Evolutionary conservation across 2,888 invertebrate genomes (phyloP).

Genomic region (Thera obeliscata): DNA sequence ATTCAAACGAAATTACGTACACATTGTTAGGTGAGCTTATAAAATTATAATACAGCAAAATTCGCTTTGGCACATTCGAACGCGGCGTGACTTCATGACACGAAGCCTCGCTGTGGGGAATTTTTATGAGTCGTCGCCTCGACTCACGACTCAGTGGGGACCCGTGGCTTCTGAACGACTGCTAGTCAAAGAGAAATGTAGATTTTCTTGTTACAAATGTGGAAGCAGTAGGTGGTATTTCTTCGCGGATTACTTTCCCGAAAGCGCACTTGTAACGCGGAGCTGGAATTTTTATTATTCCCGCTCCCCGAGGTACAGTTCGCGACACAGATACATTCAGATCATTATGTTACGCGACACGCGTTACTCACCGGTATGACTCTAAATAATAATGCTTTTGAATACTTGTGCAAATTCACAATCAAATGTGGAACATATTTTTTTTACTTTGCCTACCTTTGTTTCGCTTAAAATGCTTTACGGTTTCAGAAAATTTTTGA

Average conservation of each 20-base stretch:
- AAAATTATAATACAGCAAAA: constrained; percentile 66
- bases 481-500: background rate
- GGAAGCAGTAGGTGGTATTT: constrained; percentile 77
- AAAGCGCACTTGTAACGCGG: constrained; percentile 73
- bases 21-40: constrained; percentile 48
- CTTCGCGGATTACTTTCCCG: constrained; percentile 79
- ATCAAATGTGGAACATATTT: background rate
- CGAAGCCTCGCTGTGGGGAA: constrained; percentile 74
- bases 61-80: constrained; percentile 54
- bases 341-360: constrained; percentile 70
- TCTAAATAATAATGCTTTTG: constrained; percentile 7
- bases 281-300: constrained; percentile 77
- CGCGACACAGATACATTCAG: constrained; percentile 73
- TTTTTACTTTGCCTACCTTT: background rate
- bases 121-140: constrained; percentile 79
- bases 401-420: background rate
- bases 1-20: constrained; percentile 42
- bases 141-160: constrained; percentile 72
- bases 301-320: constrained; percentile 72
- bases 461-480: background rate
- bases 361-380: constrained; percentile 11
- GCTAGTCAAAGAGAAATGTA: constrained; percentile 82
- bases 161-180: constrained; percentile 77
- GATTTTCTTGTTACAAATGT: constrained; percentile 82
- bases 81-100: constrained; percentile 53